These are phyloP conservation scores for Perodicticus potto DNA, from an alignment of 2,797 vertebrate genomes.

Conservation along the genomic window DNA sequence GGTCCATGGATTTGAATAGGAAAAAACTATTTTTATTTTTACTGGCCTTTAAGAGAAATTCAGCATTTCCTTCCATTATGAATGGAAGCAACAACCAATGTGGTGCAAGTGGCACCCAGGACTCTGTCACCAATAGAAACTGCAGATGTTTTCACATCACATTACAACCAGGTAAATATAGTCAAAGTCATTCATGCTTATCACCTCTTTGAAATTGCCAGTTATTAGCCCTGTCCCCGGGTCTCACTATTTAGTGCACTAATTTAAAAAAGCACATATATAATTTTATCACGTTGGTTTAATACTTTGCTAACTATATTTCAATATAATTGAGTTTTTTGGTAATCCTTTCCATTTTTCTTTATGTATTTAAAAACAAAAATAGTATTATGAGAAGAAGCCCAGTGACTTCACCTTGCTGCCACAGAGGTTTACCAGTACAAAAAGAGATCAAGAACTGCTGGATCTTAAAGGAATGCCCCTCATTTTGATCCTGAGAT, in stretches of 20 bases:
- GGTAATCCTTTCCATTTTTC: background rate
- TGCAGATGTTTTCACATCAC: background rate
- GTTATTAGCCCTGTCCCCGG: background rate
- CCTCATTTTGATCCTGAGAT: background rate
- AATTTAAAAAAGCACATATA: too few species aligned
- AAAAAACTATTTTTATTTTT: background rate
- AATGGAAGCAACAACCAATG: background rate
- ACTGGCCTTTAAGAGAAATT: background rate
- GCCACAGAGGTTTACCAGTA: background rate
- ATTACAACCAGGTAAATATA: background rate
- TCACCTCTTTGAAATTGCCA: background rate
- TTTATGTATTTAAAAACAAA: background rate
- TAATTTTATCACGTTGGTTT: background rate
- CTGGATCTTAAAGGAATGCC: background rate
- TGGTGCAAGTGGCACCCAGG: background rate
- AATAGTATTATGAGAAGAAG: background rate
- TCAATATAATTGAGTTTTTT: background rate
- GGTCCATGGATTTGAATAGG: background rate
- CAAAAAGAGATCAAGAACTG: background rate
- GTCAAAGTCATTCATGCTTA: background rate
- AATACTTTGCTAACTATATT: background rate
- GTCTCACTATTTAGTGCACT: background rate
- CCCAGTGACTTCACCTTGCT: background rate
- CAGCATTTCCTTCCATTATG: background rate
- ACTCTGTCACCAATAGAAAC: background rate